Evolutionary conservation across 2,113 vertebrate species (phyloP).

Genomic region (Myotis davidii): DNA sequence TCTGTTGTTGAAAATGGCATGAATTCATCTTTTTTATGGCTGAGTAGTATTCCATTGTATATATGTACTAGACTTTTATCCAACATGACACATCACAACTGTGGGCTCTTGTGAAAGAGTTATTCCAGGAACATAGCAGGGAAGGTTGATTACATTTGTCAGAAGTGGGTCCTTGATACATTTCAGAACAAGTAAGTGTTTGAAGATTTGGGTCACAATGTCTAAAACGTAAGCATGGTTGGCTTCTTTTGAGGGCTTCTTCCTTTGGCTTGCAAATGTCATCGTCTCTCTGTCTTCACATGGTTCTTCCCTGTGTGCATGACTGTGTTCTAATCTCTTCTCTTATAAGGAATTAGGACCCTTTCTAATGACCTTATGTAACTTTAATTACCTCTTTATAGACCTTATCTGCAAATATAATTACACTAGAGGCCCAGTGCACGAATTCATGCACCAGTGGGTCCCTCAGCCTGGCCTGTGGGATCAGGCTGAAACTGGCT

Average conservation of each 20-base stretch:
- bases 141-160: background rate
- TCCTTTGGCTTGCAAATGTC: background rate
- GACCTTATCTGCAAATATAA: too few relatives aligned
- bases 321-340: background rate
- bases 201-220: background rate
- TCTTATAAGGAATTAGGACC: background rate
- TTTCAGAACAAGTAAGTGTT: background rate
- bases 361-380: background rate
- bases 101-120: background rate
- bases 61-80: background rate
- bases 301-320: background rate
- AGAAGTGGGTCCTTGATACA: background rate
- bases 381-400: too few relatives aligned
- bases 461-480: too few relatives aligned
- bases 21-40: background rate
- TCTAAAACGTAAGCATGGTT: background rate
- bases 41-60: background rate
- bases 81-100: background rate
- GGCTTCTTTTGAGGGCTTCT: background rate
- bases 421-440: too few relatives aligned
- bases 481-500: too few relatives aligned
- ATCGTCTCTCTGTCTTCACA: background rate
- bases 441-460: too few relatives aligned
- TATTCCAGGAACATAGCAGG: background rate
- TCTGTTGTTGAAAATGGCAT: background rate